phyloP scores from a whole-genome alignment of 2,113 vertebrate genomes.

The Plestiodon gilberti region DNA sequence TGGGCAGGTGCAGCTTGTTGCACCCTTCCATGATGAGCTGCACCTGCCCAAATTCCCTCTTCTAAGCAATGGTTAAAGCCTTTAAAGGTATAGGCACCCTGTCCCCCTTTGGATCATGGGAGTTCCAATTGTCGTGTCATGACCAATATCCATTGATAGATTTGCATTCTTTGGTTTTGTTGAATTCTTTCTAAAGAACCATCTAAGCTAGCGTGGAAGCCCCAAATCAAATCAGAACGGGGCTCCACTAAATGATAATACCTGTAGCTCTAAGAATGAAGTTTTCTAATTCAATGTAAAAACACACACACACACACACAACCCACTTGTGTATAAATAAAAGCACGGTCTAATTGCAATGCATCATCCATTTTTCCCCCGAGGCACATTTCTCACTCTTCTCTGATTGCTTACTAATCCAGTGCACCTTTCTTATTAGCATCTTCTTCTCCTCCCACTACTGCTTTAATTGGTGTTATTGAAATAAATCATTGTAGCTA shows the following conservation, averaged over 20 bases:
- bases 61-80: too few relatives aligned
- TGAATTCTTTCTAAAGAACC: neutral
- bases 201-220: neutral
- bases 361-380: conserved; percentile 25
- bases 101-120: too few relatives aligned
- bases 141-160: neutral
- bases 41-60: too few relatives aligned
- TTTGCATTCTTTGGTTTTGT: neutral
- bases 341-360: conserved; percentile 21
- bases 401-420: conserved; percentile 65
- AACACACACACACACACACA: too few relatives aligned
- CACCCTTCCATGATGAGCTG: too few relatives aligned
- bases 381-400: conserved; percentile 52
- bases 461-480: conserved; percentile 59
- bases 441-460: conserved; percentile 61
- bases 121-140: neutral
- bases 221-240: neutral
- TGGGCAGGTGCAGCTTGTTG: too few relatives aligned
- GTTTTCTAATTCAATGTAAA: fast-evolving
- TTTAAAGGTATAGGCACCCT: too few relatives aligned
- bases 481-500: conserved; percentile 54
- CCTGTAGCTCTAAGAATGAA: neutral
- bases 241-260: neutral
- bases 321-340: conserved; percentile 38
- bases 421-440: conserved; percentile 51